A percentile compares a stretch with the other conserved stretches of the same genome.
phyloP scores from a whole-genome alignment of 2,797 vertebrate species.

The Setipinna tenuifilis region DNA sequence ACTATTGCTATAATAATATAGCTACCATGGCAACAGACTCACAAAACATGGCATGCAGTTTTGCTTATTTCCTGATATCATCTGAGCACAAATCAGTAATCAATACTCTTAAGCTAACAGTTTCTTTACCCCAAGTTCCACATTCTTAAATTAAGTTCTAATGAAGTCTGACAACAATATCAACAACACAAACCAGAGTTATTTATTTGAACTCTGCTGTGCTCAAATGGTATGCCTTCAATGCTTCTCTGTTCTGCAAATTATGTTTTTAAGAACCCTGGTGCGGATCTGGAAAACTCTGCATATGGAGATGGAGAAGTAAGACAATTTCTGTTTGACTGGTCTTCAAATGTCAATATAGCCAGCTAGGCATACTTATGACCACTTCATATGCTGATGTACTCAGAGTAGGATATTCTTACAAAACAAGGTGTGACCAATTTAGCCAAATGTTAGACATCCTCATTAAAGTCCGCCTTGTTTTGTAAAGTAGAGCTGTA shows the following conservation, averaged over 20 bases:
- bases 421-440: neutral
- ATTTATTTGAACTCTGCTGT: slow-evolving; percentile 34
- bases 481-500: neutral
- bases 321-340: slow-evolving; percentile 68
- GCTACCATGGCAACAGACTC: neutral
- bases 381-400: neutral
- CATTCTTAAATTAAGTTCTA: slow-evolving; percentile 2
- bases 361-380: neutral
- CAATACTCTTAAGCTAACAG: slow-evolving; percentile 26
- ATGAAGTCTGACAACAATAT: slow-evolving; percentile 1
- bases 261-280: slow-evolving; percentile 75
- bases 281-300: slow-evolving; percentile 73
- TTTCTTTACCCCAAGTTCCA: neutral
- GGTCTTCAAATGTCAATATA: neutral
- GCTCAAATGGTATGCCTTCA: slow-evolving; percentile 63
- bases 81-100: slow-evolving; percentile 46
- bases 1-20: neutral
- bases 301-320: slow-evolving; percentile 78
- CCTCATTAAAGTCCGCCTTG: neutral
- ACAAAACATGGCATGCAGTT: neutral
- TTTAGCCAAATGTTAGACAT: neutral
- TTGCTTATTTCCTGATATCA: slow-evolving; percentile 45
- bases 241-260: slow-evolving; percentile 68
- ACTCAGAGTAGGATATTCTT: neutral
- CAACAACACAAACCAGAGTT: neutral